Evolutionary conservation across 2,888 invertebrate species (phyloP).

Genomic region (Cactoblastis cactorum): DNA sequence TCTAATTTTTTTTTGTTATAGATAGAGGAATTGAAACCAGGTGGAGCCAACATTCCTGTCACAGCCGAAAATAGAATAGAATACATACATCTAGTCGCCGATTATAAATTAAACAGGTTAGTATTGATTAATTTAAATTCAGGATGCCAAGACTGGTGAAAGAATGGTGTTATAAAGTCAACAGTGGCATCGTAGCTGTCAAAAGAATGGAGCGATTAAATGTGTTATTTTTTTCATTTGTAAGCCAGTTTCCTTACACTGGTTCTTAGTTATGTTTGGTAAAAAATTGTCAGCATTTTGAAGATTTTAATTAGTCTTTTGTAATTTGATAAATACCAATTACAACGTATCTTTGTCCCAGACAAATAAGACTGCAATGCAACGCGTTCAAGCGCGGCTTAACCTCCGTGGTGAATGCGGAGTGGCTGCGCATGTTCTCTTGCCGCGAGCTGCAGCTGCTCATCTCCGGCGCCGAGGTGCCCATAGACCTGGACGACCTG

Average conservation of each 20-base stretch:
- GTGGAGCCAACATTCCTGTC: conserved; percentile 93
- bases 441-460: conserved; percentile 96
- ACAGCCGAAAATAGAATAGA: conserved; percentile 96
- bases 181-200: too few relatives aligned
- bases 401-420: conserved; percentile 92
- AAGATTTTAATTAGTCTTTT: too few relatives aligned
- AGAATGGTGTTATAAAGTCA: too few relatives aligned
- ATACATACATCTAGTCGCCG: conserved; percentile 97
- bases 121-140: neutral
- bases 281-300: too few relatives aligned
- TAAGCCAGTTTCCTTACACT: too few relatives aligned
- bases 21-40: conserved; percentile 93
- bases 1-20: conserved; percentile 42
- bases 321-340: too few relatives aligned
- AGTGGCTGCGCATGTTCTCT: conserved; percentile 96
- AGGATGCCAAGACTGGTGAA: too few relatives aligned
- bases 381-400: conserved; percentile 93
- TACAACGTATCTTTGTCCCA: too few relatives aligned
- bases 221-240: too few relatives aligned
- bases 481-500: conserved; percentile 95
- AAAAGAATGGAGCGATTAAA: too few relatives aligned
- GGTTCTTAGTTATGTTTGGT: too few relatives aligned
- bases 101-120: conserved; percentile 93
- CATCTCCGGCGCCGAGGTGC: conserved; percentile 96
- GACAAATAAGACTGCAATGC: conserved; percentile 91